Evolutionary conservation across 2,797 vertebrate genomes (phyloP).

Genomic region (Acridotheres tristis): DNA sequence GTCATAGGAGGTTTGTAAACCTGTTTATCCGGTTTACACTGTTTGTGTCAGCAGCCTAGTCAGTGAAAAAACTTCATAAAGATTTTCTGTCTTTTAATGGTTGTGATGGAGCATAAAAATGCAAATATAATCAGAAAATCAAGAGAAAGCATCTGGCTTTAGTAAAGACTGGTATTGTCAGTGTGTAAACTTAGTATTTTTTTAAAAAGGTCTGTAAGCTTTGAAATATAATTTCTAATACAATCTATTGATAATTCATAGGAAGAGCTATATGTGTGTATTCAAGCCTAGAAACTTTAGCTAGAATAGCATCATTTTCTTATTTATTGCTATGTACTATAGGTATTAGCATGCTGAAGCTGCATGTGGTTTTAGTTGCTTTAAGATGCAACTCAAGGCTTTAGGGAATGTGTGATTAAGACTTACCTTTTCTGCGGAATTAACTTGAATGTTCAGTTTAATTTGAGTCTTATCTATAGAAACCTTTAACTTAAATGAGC

Average conservation of each 20-base stretch:
- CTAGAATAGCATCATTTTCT: not conserved
- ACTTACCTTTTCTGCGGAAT: not conserved
- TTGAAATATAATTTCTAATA: not conserved
- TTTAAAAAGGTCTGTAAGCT: not conserved
- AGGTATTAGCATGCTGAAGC: not conserved
- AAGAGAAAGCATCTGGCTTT: not conserved
- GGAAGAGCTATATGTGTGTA: not conserved
- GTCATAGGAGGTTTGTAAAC: not conserved
- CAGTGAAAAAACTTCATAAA: not conserved
- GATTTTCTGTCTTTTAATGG: not conserved
- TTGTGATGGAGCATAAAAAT: not conserved
- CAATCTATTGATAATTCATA: not conserved
- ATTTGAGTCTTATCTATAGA: not conserved
- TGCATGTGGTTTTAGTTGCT: not conserved
- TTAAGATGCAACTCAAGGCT: not conserved
- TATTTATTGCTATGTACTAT: not conserved
- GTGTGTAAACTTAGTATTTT: not conserved
- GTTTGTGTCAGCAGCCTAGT: not conserved
- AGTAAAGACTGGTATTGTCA: not conserved
- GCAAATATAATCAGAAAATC: not conserved
- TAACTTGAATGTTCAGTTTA: not conserved
- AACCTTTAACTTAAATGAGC: not conserved
- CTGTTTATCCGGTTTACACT: slow-evolving; percentile 11
- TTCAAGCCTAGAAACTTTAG: not conserved
- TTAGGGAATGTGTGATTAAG: not conserved